Evolutionary conservation across 1,140 invertebrate species (phyloP).

Genomic region (Philotrypesis tridentata): DNA sequence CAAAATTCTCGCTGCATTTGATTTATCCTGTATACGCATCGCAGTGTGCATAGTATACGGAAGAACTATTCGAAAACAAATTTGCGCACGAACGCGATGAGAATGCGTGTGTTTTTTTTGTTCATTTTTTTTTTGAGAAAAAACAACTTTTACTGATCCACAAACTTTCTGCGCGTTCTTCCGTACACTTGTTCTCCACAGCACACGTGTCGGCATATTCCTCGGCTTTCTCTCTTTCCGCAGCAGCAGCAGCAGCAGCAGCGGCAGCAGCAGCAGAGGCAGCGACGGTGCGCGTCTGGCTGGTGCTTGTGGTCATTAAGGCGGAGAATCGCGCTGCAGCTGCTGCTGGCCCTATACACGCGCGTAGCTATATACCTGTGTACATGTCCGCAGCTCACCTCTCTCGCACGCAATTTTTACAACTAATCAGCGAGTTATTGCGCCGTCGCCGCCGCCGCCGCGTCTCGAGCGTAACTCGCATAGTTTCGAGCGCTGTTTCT

Average conservation of each 20-base stretch:
- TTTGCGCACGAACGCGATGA: no score
- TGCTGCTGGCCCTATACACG: constrained; percentile 7
- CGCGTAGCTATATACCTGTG: no score
- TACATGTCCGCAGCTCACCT: neutral
- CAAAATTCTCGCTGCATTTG: no score
- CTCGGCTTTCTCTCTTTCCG: constrained; percentile 15
- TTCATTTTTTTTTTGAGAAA: no score
- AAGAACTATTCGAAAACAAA: no score
- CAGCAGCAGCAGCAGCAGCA: neutral
- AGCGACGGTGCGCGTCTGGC: neutral
- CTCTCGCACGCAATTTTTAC: constrained; percentile 33
- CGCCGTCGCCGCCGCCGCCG: constrained; percentile 18
- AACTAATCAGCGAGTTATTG: constrained; percentile 35
- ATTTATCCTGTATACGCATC: no score
- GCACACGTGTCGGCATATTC: neutral
- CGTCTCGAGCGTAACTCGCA: neutral
- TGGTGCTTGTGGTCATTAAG: constrained; percentile 34
- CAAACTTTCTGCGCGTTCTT: neutral
- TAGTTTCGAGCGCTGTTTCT: constrained; percentile 2
- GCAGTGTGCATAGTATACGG: no score
- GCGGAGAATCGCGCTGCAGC: constrained; percentile 28
- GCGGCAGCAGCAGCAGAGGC: neutral
- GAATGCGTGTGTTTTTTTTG: no score
- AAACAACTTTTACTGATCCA: neutral
- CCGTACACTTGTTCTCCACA: neutral